These are phyloP conservation scores for Cyclopterus lumpus DNA, from an alignment of 2,797 vertebrate genomes.

Conservation along the genomic window DNA sequence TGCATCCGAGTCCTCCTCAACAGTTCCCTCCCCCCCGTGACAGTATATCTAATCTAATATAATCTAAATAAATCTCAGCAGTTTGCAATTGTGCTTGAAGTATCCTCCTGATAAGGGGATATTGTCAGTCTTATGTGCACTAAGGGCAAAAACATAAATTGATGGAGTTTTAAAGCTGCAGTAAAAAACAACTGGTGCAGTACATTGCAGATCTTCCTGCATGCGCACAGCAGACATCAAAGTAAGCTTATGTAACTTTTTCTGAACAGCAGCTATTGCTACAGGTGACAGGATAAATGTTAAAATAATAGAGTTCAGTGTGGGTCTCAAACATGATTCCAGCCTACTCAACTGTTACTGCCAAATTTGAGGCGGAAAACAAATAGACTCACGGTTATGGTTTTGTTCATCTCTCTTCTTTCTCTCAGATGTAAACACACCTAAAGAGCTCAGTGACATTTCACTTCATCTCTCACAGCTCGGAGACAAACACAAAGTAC, in stretches of 20 bases:
- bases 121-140: constrained; percentile 6
- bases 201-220: background rate
- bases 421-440: background rate
- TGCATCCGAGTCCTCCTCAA: too few relatives aligned
- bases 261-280: background rate
- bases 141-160: background rate
- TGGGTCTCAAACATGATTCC: background rate
- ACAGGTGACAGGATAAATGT: background rate
- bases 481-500: constrained; percentile 17
- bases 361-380: background rate
- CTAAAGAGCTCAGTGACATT: constrained; percentile 19
- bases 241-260: background rate
- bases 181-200: background rate
- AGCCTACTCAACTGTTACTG: background rate
- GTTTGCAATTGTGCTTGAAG: background rate
- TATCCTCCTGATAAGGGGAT: constrained; percentile 11
- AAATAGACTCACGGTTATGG: background rate
- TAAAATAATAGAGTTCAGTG: background rate
- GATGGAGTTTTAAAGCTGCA: background rate
- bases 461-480: constrained; percentile 28
- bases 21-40: too few relatives aligned
- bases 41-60: too few relatives aligned
- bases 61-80: constrained; percentile 10
- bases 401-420: background rate
- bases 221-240: constrained; percentile 14